phyloP scores from a whole-genome alignment of 2,888 invertebrate species.

The Taphrorychus bicolor region DNA sequence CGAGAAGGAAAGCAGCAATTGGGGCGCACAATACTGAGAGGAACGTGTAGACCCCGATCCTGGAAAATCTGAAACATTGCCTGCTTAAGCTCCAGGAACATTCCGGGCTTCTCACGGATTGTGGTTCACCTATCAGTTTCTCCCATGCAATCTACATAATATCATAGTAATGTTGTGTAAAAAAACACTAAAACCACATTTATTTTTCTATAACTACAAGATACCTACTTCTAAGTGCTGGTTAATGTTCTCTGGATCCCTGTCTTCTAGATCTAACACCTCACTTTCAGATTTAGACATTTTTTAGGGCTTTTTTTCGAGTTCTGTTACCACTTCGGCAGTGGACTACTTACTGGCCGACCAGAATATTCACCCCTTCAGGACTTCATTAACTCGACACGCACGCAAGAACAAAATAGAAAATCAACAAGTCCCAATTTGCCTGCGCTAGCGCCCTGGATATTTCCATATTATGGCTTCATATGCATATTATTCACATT shows the following conservation, averaged over 20 bases:
- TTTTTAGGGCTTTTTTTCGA: background rate
- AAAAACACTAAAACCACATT: too few relatives aligned
- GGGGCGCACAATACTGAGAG: slow-evolving; percentile 72
- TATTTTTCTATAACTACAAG: too few relatives aligned
- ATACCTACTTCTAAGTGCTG: slow-evolving; percentile 72
- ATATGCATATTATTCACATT: background rate
- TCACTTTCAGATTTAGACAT: slow-evolving; percentile 45
- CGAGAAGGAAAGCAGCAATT: slow-evolving; percentile 70
- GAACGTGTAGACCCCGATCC: slow-evolving; percentile 74
- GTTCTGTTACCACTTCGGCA: slow-evolving; percentile 4
- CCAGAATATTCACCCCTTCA: slow-evolving; percentile 31
- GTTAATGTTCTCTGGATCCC: slow-evolving; percentile 75
- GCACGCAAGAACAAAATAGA: slow-evolving; percentile 24
- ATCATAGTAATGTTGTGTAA: background rate
- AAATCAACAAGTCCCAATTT: slow-evolving; percentile 34
- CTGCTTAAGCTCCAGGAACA: slow-evolving; percentile 74
- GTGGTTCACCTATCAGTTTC: slow-evolving; percentile 75
- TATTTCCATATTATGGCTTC: slow-evolving; percentile 4
- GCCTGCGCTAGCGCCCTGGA: slow-evolving; percentile 8
- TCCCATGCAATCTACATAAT: slow-evolving; percentile 70
- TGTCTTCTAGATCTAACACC: slow-evolving; percentile 64
- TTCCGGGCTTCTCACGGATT: slow-evolving; percentile 72
- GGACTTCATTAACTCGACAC: slow-evolving; percentile 11
- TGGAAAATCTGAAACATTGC: slow-evolving; percentile 69
- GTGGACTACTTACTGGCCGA: slow-evolving; percentile 6